These are phyloP conservation scores for Psettodes erumei DNA, from an alignment of 2,113 vertebrate genomes.

Conservation along the genomic window DNA sequence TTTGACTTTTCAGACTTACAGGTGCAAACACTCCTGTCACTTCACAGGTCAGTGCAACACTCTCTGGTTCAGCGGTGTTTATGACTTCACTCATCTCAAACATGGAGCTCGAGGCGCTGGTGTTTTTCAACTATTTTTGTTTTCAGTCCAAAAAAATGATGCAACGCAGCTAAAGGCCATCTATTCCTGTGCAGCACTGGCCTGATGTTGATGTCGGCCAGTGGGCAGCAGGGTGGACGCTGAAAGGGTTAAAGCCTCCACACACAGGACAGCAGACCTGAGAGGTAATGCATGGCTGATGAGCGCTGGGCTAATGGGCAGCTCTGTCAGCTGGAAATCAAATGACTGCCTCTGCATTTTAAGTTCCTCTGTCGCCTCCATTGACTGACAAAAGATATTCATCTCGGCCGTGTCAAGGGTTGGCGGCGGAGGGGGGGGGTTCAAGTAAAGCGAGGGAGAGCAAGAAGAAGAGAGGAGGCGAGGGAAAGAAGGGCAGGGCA, in stretches of 20 bases:
- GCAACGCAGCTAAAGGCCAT: not conserved
- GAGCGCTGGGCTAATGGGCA: constrained; percentile 82
- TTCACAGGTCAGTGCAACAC: not conserved
- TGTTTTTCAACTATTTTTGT: no score
- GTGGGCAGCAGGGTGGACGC: constrained; percentile 20
- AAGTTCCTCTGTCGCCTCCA: constrained; percentile 74
- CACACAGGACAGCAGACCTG: constrained; percentile 58
- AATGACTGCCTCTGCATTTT: constrained; percentile 80
- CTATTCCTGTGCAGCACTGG: not conserved
- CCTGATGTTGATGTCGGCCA: not conserved
- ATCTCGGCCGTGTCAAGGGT: constrained; percentile 72
- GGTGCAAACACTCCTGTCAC: not conserved
- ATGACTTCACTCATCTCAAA: not conserved
- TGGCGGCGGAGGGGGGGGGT: constrained; percentile 13
- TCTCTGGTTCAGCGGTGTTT: not conserved
- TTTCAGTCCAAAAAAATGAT: not conserved
- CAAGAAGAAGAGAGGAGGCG: constrained; percentile 40
- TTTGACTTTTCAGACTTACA: not conserved
- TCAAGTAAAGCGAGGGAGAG: constrained; percentile 50
- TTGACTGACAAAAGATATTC: constrained; percentile 81
- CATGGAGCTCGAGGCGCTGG: no score
- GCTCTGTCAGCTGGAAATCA: constrained; percentile 80
- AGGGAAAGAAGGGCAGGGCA: constrained; percentile 29
- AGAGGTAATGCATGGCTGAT: constrained; percentile 83
- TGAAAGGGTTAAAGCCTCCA: constrained; percentile 64